These are phyloP conservation scores for Melanerpes formicivorus DNA, from an alignment of 2,113 vertebrate species.

Conservation along the genomic window DNA sequence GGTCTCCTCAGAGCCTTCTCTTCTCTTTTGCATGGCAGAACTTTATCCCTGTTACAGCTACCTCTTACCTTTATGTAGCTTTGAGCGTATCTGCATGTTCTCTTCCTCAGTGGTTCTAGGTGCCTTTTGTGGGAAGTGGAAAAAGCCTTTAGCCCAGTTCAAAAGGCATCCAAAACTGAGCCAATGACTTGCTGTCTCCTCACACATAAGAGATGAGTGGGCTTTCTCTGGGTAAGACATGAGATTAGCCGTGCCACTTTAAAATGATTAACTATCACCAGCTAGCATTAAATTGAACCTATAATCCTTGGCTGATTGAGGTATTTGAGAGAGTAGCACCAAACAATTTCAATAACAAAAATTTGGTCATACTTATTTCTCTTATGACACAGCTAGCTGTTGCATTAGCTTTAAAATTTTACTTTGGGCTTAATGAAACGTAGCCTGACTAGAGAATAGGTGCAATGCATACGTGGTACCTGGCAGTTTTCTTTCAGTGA, in stretches of 20 bases:
- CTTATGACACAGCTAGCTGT: not conserved
- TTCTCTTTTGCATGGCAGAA: not conserved
- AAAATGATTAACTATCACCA: slow-evolving; percentile 14
- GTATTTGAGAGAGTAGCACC: not conserved
- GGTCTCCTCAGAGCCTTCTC: no score
- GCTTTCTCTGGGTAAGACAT: not conserved
- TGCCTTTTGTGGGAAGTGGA: not conserved
- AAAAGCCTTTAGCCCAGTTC: not conserved
- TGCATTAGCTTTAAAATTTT: not conserved
- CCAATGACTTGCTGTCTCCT: not conserved
- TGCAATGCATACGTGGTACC: not conserved
- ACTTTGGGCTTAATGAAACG: not conserved
- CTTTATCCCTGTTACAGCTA: not conserved
- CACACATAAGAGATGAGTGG: not conserved
- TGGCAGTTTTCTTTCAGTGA: not conserved
- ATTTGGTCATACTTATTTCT: not conserved
- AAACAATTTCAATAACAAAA: not conserved
- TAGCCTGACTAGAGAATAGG: not conserved
- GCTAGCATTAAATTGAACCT: slow-evolving; percentile 11
- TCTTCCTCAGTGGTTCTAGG: not conserved
- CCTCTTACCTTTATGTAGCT: not conserved
- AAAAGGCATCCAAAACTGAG: not conserved
- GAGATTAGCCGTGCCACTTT: slow-evolving; percentile 28
- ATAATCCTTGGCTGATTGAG: slow-evolving; percentile 25
- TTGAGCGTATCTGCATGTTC: not conserved